These are phyloP conservation scores for Epinephelus cyanopodus DNA, from an alignment of 2,113 vertebrate genomes.

Conservation along the genomic window DNA sequence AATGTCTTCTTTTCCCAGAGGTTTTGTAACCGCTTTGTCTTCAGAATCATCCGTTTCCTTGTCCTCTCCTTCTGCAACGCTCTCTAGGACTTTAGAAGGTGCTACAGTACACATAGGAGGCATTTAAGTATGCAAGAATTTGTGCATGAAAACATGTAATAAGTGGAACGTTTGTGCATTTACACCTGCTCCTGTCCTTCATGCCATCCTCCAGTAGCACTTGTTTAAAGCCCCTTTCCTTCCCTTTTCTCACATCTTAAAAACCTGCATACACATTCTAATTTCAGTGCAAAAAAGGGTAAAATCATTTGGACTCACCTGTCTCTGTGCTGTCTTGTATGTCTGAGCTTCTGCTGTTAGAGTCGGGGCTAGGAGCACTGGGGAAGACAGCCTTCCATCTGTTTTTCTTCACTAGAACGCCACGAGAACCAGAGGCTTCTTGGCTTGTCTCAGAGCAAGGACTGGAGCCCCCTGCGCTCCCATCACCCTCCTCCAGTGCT, in stretches of 20 bases:
- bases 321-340: conserved; percentile 85
- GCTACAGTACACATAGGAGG: conserved; percentile 55
- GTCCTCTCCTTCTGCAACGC: conserved; percentile 85
- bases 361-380: conserved; percentile 90
- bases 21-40: conserved; percentile 84
- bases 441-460: conserved; percentile 93
- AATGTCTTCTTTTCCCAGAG: conserved; percentile 84
- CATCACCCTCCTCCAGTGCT: conserved; percentile 95
- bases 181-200: neutral
- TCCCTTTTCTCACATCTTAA: too few species aligned
- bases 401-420: conserved; percentile 83
- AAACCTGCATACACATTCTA: too few species aligned
- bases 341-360: conserved; percentile 88
- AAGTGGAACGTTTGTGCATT: neutral
- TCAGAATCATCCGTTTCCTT: conserved; percentile 84
- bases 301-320: conserved; percentile 74
- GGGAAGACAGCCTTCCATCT: conserved; percentile 95
- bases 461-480: conserved; percentile 92
- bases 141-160: neutral
- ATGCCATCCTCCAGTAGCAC: neutral
- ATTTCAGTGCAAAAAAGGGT: too few species aligned
- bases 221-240: neutral
- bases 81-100: conserved; percentile 77
- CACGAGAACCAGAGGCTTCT: conserved; percentile 83
- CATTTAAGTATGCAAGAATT: neutral